Base-by-base conservation (phyloP, 2,888 invertebrate genomes). In the Carterocephalus palaemon region DNA sequence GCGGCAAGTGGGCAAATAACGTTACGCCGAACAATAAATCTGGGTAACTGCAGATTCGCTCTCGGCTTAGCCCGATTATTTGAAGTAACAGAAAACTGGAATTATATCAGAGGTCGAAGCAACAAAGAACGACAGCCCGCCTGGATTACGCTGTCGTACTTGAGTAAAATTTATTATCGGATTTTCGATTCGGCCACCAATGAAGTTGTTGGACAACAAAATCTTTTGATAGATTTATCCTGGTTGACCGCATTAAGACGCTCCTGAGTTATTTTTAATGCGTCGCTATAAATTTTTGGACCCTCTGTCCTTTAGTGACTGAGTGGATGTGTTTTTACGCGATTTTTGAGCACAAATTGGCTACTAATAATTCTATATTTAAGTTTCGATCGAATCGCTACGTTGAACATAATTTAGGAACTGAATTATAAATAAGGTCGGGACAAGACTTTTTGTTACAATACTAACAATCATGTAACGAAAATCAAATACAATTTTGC, bases 151-250 rank as follows among this genome's bases (percentile, higher is more conserved):
- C 83, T 83, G 85, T 85, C 85, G 82, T 79, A 75, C 79, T 83
- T 82, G 83, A 84, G 84, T 84, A 76, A 83, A 84, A 86, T 86
- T 86, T 86, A 86, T 86, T 83, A 82, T 85, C 78, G 83, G 85
- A 85, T 85, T 86, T 84, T 84, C 84, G 83, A 82, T 83, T 83
- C 81, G 85, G 84, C 85, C 85, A 86, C 85, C 85, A 84, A 86
- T 86, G 85, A 85, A 83, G 85, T 83, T 85, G 85, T 86, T 81
- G 82, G 83, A 84, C 84, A 82, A 84, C 84, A 84, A 84, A 86
- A 84, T 86, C 85, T 85, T 84, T 82, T 86, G 85, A 85, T 86
- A 85, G 84, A 86, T 85, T 84, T 84, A 85, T 86, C 84, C 84
- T 75, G 77, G 79, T 70, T 82, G 81, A 80, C 83, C 83, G 81